phyloP scores from a whole-genome alignment of 2,113 vertebrate genomes.

The Mus pahari region DNA sequence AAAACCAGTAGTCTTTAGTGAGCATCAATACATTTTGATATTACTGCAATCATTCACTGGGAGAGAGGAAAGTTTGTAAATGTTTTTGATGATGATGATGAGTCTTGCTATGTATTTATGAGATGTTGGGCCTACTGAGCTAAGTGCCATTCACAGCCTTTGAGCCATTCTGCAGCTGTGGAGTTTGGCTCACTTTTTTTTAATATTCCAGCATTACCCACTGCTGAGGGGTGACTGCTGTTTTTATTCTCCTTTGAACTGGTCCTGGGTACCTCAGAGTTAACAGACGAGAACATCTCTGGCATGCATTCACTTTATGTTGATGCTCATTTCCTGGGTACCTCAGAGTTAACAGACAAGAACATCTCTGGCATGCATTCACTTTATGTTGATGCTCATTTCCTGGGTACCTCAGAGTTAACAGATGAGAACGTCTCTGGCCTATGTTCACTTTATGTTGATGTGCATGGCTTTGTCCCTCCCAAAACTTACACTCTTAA shows the following conservation, averaged over 20 bases:
- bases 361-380: background rate
- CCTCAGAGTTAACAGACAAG: background rate
- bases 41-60: background rate
- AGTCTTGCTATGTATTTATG: background rate
- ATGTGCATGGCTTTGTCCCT: background rate
- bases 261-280: background rate
- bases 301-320: background rate
- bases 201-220: too few relatives aligned
- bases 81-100: background rate
- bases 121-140: fast-evolving
- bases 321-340: too few relatives aligned
- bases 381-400: too few relatives aligned
- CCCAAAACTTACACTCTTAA: background rate
- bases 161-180: too few relatives aligned
- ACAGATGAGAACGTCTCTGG: background rate
- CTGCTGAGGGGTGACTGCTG: fast-evolving
- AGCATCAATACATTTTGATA: background rate
- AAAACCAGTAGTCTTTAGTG: background rate
- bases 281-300: background rate
- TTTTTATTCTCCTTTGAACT: background rate
- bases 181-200: fast-evolving
- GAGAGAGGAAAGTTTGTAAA: background rate
- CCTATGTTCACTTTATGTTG: background rate
- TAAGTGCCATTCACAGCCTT: background rate
- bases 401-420: background rate